phyloP scores from a whole-genome alignment of 2,113 vertebrate genomes.

The Silurus meridionalis region DNA sequence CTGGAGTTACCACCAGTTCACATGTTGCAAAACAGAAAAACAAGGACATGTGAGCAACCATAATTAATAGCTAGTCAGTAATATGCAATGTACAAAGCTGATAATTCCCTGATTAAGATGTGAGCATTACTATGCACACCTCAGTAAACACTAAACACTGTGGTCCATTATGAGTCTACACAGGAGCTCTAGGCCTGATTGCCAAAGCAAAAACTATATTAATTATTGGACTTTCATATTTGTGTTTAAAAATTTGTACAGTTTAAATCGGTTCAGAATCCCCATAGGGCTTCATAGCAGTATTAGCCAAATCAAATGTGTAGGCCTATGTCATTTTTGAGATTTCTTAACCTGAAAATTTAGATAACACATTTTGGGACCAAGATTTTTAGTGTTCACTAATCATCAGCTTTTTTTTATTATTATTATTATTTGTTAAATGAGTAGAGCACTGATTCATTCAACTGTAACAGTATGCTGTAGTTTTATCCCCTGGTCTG shows the following conservation, averaged over 20 bases:
- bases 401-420: constrained; percentile 12
- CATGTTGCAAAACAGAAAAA: background rate
- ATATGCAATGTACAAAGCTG: constrained; percentile 23
- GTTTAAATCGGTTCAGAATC: background rate
- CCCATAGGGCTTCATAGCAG: background rate
- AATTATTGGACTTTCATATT: constrained; percentile 23
- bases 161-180: constrained; percentile 10
- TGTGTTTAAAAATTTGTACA: background rate
- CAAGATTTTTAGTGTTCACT: constrained; percentile 40
- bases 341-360: background rate
- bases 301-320: background rate
- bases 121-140: constrained; percentile 13
- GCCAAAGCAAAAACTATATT: background rate
- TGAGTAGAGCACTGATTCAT: constrained; percentile 4
- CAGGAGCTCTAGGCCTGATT: background rate
- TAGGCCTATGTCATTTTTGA: constrained; percentile 15
- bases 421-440: background rate
- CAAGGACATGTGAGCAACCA: background rate
- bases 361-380: constrained; percentile 28
- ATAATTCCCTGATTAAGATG: constrained; percentile 3
- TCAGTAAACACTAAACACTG: constrained; percentile 14
- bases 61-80: background rate
- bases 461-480: background rate
- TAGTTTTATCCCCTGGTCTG: background rate
- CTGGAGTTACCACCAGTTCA: background rate